Evolutionary conservation across 2,113 vertebrate genomes (phyloP).

Genomic region (Orientallactaga bullata): DNA sequence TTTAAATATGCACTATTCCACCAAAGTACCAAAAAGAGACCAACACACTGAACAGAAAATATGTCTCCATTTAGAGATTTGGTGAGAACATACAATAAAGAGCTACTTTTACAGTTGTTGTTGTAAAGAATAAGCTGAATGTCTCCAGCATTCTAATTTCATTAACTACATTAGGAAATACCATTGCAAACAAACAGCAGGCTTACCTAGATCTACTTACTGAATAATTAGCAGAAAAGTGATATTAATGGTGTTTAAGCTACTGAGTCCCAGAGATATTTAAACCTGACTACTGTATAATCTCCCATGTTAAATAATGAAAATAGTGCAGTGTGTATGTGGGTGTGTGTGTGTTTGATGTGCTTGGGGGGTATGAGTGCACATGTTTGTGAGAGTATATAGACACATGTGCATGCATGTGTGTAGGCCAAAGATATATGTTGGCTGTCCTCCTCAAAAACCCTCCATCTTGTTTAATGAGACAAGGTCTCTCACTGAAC

Average conservation of each 20-base stretch:
- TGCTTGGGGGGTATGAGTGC: too few relatives aligned
- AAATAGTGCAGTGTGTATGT: neutral
- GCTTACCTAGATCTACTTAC: neutral
- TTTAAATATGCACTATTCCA: slow-evolving; percentile 75
- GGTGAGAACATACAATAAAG: slow-evolving; percentile 56
- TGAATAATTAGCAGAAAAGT: neutral
- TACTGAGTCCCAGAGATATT: neutral
- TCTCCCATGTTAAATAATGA: neutral
- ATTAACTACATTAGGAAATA: slow-evolving; percentile 40
- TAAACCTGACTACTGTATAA: neutral
- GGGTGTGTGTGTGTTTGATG: too few relatives aligned
- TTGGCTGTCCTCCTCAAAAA: too few relatives aligned
- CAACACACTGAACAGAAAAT: slow-evolving; percentile 63
- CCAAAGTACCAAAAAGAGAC: slow-evolving; percentile 62
- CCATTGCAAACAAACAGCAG: slow-evolving; percentile 18
- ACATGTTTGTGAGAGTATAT: too few relatives aligned
- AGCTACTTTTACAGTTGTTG: slow-evolving; percentile 42
- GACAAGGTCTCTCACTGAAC: too few relatives aligned
- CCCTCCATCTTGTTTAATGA: too few relatives aligned
- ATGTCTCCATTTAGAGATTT: slow-evolving; percentile 70
- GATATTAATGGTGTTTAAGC: neutral
- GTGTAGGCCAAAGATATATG: too few relatives aligned
- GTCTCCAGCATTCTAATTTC: slow-evolving; percentile 41
- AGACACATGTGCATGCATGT: too few relatives aligned
- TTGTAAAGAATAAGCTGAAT: slow-evolving; percentile 40